Evolutionary conservation across 2,888 invertebrate genomes (phyloP), one percentile per base, ranked within the genome.

Genomic region (Anoplius nigerrimus): DNA sequence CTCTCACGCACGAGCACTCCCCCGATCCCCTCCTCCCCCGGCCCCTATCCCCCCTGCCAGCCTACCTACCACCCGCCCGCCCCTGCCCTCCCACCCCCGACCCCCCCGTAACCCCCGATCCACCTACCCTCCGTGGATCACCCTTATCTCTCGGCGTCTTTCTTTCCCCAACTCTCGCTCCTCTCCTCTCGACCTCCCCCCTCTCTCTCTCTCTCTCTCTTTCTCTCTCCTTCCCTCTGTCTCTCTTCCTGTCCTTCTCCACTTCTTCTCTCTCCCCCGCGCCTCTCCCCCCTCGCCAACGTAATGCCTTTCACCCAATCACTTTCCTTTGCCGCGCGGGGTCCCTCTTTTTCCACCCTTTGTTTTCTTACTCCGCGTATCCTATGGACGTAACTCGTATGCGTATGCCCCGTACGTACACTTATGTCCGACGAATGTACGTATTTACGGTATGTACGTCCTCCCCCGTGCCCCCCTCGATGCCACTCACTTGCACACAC

Each of bases 301-400:
- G 43, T 45, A 43, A 43, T 21, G 58, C 46, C 18, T 21, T 43
- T 22, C 43, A 58, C n/a, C 22, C 20, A 58, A 58, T 22, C 34
- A 34, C 34, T 46, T 45, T 22, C 45, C 27, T 24, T 55, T 55
- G 55, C 55, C 18, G 55, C 55, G 60, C 55, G 52, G 48, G 58
- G 62, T 46, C 59, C 34, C 57, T 46, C 58, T 59, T 61, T 57
- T 57, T 69, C 58, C 34, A 34, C 34, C 34, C 34, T 34, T 34
- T 34, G 34, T 62, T 62, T 54, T 57, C 20, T 22, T 59, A 48
- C 21, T 54, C 16, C 27, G 45, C 34, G 18, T 65, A 27, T 61
- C 11, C 27, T 60, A 21, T n/a, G n/a, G n/a, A n/a, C n/a, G n/a
- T n/a, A n/a, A n/a, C n/a, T n/a, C n/a, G n/a, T n/a, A n/a, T 67